A percentile compares a stretch with the other conserved stretches of the same genome.
phyloP scores from a whole-genome alignment of 2,113 vertebrate genomes.

The Potamarius usumacintae region DNA sequence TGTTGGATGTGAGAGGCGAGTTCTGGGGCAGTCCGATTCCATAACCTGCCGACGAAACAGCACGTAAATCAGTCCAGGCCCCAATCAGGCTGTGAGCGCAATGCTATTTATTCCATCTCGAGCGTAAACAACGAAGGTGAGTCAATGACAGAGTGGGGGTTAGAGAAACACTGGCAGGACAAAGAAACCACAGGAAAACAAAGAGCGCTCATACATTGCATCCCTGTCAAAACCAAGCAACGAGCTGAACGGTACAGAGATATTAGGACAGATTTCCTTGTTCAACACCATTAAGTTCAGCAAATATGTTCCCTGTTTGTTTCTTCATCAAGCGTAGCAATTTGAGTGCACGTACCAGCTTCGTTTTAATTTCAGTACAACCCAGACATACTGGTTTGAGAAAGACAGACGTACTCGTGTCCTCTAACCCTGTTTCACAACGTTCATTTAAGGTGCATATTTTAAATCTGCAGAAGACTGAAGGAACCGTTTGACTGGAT shows the following conservation, averaged over 20 bases:
- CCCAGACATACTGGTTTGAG: neutral
- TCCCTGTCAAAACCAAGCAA: neutral
- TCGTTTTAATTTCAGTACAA: neutral
- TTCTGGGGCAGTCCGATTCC: slow-evolving; percentile 90
- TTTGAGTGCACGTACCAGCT: neutral
- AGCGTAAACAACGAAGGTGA: slow-evolving; percentile 33
- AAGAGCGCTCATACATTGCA: neutral
- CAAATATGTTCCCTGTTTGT: neutral
- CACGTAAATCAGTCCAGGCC: neutral
- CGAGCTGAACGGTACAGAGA: neutral
- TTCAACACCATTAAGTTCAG: neutral
- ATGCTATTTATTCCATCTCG: slow-evolving; percentile 10
- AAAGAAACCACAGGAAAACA: neutral
- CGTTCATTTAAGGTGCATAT: neutral
- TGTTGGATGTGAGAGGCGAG: slow-evolving; percentile 83
- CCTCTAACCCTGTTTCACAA: neutral
- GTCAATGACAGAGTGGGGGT: slow-evolving; percentile 13
- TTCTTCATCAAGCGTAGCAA: neutral
- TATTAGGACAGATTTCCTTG: slow-evolving; percentile 4
- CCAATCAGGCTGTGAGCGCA: neutral
- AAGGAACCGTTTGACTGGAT: neutral
- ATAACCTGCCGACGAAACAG: slow-evolving; percentile 74
- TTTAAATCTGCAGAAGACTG: neutral
- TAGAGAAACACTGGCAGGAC: slow-evolving; percentile 19
- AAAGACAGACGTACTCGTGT: neutral